Conservation (phyloP, 2,888 invertebrate genomes). For the Drosophila buzzatii region DNA sequence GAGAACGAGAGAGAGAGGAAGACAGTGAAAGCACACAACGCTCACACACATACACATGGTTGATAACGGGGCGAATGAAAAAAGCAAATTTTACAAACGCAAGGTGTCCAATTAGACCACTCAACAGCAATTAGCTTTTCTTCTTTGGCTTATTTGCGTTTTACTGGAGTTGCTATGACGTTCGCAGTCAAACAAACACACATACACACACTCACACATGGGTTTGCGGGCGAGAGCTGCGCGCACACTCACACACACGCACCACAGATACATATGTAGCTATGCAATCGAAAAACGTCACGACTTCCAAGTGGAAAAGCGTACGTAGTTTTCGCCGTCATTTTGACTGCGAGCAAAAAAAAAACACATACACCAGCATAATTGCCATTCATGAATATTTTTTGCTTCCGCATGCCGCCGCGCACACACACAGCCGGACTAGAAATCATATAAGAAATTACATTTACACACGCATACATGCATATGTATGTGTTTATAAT, state of each 20-base stretch:
- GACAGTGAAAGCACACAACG: slow-evolving; percentile 11
- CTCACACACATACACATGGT: slow-evolving; percentile 44
- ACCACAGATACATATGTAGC: slow-evolving; percentile 12
- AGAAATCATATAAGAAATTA: slow-evolving; percentile 39
- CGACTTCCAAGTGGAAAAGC: slow-evolving; percentile 77
- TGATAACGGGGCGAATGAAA: slow-evolving; percentile 67
- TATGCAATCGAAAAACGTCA: slow-evolving; percentile 76
- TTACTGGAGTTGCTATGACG: slow-evolving; percentile 78
- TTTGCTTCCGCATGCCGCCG: slow-evolving; percentile 69
- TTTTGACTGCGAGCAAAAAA: slow-evolving; percentile 57
- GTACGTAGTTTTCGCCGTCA: slow-evolving; percentile 67
- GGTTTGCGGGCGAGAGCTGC: slow-evolving; percentile 21
- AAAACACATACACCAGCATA: slow-evolving; percentile 53
- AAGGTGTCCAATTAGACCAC: slow-evolving; percentile 76
- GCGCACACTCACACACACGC: slow-evolving; percentile 29
- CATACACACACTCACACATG: slow-evolving; percentile 11
- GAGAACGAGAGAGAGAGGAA: slow-evolving; percentile 30
- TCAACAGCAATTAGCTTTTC: slow-evolving; percentile 72
- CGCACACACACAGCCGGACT: slow-evolving; percentile 14
- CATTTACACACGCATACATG: slow-evolving; percentile 17
- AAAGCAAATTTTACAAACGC: slow-evolving; percentile 49
- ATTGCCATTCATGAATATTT: slow-evolving; percentile 76
- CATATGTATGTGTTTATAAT: slow-evolving; percentile 29
- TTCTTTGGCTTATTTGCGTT: slow-evolving; percentile 69
- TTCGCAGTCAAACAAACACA: slow-evolving; percentile 48